phyloP scores from a whole-genome alignment of 2,797 vertebrate genomes.

The Notolepis coatsorum region DNA sequence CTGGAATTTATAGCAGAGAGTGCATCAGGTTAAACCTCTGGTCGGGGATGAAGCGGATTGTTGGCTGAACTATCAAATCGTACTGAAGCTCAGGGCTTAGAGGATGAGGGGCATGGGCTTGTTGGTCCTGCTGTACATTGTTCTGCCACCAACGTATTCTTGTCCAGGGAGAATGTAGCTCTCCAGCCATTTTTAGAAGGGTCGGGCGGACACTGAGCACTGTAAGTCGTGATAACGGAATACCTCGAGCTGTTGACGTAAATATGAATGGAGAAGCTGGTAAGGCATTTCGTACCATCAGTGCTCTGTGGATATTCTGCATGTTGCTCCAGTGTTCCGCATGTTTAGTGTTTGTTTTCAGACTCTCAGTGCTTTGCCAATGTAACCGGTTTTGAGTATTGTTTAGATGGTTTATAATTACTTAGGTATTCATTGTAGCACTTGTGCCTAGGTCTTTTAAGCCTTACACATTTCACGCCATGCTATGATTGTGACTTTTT shows the following conservation, averaged over 20 bases:
- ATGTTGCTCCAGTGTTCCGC: background rate
- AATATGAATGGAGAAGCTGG: constrained; percentile 46
- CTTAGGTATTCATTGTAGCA: background rate
- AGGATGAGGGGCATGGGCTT: constrained; percentile 49
- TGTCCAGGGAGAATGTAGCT: constrained; percentile 69
- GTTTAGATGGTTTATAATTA: background rate
- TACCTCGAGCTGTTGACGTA: constrained; percentile 42
- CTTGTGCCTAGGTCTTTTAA: no score
- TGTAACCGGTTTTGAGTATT: background rate
- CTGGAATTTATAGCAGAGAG: no score
- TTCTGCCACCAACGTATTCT: constrained; percentile 65
- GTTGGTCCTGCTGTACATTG: constrained; percentile 66
- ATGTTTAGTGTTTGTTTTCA: background rate
- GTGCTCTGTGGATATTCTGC: constrained; percentile 1
- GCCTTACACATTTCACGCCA: background rate
- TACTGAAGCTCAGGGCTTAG: constrained; percentile 38
- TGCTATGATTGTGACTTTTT: background rate
- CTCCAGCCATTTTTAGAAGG: constrained; percentile 73
- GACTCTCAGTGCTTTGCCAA: background rate
- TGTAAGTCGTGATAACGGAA: constrained; percentile 69
- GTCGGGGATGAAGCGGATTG: no score
- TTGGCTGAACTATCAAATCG: no score
- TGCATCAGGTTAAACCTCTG: no score
- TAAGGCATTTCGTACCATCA: constrained; percentile 51
- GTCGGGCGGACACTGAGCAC: constrained; percentile 61